phyloP scores from a whole-genome alignment of 2,888 invertebrate genomes.

The Coecobrya sp. region DNA sequence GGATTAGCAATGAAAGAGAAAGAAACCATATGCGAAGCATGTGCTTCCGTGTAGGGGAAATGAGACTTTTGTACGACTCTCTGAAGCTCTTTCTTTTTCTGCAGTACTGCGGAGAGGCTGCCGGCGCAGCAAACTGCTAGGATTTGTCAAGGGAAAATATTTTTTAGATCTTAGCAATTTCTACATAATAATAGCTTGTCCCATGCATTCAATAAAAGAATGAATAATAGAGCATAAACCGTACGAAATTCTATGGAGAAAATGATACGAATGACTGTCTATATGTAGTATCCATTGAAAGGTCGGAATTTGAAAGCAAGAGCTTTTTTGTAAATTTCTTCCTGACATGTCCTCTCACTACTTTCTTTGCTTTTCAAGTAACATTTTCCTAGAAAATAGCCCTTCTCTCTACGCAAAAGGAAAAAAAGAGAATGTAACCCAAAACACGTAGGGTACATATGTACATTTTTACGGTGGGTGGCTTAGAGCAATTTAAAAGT shows the following conservation, averaged over 20 bases:
- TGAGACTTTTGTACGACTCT: not conserved
- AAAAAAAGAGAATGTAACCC: not conserved
- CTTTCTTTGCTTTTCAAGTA: not conserved
- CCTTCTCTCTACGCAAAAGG: not conserved
- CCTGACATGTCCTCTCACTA: not conserved
- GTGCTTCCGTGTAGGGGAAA: not conserved
- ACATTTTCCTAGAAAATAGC: too few species aligned
- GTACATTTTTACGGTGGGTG: constrained; percentile 11
- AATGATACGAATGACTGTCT: not conserved
- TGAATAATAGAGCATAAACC: not conserved
- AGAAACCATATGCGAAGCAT: constrained; percentile 19
- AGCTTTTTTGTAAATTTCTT: not conserved
- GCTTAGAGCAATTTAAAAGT: constrained; percentile 34
- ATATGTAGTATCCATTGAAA: constrained; percentile 29
- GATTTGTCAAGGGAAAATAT: constrained; percentile 66
- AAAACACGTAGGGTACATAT: not conserved
- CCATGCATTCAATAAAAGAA: not conserved
- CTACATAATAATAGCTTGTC: constrained; percentile 38
- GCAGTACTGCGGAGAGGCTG: not conserved
- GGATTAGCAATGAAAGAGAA: constrained; percentile 27
- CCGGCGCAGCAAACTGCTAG: not conserved
- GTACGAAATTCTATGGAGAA: not conserved
- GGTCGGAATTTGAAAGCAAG: constrained; percentile 28
- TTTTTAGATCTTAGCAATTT: constrained; percentile 33
- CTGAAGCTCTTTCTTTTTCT: not conserved